Base-by-base conservation (phyloP, 2,888 invertebrate genomes). In the Xestobium rufovillosum region DNA sequence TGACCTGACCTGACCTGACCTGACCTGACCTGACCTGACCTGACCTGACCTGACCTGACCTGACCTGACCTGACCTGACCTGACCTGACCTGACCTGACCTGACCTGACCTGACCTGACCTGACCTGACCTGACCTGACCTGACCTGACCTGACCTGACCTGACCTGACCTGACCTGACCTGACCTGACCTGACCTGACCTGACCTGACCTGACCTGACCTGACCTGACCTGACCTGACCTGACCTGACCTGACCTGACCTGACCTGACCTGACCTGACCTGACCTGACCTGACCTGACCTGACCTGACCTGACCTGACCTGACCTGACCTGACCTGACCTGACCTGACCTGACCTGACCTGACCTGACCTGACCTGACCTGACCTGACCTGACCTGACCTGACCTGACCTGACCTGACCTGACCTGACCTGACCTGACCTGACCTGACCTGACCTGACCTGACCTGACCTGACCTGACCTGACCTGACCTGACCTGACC, bases 1-100 rank as follows among this genome's bases (percentile, higher is more conserved):
- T 28, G 28, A 28, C 28, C 28, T 28, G 28, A 28, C 28, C 28
- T 28, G 28, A 28, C 28, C 28, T 28, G 28, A 28, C 28, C 28
- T 28, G 28, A 28, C 28, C 28, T 28, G 28, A 28, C 28, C 28
- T 28, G 28, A 28, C 28, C 28, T 28, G 28, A 28, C 28, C 28
- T 28, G 28, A 28, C 28, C 28, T 28, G 28, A 28, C 28, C 28
- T 28, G 28, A 28, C 28, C 28, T 28, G 28, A 28, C 28, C 28
- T 28, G 28, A 28, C 28, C 28, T 28, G 28, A 28, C 28, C 28
- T 28, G 28, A 28, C 28, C 28, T 28, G 28, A 28, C 28, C 28
- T 28, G 28, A 28, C 28, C 28, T 28, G 28, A 28, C 28, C 28
- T 28, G 28, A 28, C 28, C 28, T 28, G 28, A 28, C 28, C 28